Conservation (phyloP, 2,888 invertebrate species). For the Amiota mariae region DNA sequence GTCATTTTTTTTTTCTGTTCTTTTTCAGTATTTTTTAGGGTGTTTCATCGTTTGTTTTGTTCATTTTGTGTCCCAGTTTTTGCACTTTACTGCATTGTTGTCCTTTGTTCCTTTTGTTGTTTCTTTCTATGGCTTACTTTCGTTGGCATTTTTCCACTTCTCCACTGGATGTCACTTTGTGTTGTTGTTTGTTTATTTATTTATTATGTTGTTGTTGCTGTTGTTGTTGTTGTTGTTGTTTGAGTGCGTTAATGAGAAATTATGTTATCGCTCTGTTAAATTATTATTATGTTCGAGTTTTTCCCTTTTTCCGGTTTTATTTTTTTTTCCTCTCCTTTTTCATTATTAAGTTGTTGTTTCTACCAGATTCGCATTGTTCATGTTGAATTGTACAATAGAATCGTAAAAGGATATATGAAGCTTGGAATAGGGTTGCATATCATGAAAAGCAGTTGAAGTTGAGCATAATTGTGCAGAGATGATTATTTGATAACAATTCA, state of each 20-base stretch:
- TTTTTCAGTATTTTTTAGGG: background rate
- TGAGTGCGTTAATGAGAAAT: slow-evolving; percentile 60
- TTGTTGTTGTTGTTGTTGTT: slow-evolving; percentile 19
- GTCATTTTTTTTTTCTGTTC: slow-evolving; percentile 21
- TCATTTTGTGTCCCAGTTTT: slow-evolving; percentile 16
- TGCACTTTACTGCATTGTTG: background rate
- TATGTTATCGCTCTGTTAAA: slow-evolving; percentile 63
- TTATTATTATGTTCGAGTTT: slow-evolving; percentile 33
- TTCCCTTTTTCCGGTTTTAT: background rate
- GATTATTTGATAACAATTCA: no score
- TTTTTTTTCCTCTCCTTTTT: no score
- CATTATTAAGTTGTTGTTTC: no score
- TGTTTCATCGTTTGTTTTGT: background rate
- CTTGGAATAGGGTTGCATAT: no score
- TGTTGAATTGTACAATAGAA: background rate
- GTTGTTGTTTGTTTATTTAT: background rate
- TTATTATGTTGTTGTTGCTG: background rate
- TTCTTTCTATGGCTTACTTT: background rate
- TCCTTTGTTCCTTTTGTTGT: background rate
- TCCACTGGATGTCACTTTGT: background rate
- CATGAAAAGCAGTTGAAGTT: no score
- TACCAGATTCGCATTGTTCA: slow-evolving; percentile 4
- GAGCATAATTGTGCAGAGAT: no score
- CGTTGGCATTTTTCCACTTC: background rate
- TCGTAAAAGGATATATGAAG: no score